These are phyloP conservation scores for Holocentrus rufus DNA, from an alignment of 2,797 vertebrate genomes.

Conservation along the genomic window DNA sequence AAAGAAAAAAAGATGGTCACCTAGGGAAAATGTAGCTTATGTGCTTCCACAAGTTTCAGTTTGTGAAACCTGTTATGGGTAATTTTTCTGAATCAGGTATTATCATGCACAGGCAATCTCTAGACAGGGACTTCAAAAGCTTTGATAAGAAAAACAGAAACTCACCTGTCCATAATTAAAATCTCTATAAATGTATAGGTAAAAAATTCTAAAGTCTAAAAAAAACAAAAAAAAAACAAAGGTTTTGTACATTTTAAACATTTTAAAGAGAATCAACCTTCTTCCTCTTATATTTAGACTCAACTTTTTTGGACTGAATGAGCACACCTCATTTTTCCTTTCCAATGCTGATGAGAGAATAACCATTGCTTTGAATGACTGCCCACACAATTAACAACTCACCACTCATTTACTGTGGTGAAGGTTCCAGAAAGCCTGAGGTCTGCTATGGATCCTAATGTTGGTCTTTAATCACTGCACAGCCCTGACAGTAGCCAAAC, in stretches of 20 bases:
- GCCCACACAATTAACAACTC: constrained; percentile 77
- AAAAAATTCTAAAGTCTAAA: neutral
- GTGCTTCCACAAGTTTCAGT: constrained; percentile 24
- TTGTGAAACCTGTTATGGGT: neutral
- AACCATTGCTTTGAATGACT: constrained; percentile 71
- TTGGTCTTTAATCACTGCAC: constrained; percentile 77
- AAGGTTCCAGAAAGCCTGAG: constrained; percentile 78
- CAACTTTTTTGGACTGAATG: constrained; percentile 55
- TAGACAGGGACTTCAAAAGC: neutral
- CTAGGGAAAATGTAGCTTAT: constrained; percentile 40
- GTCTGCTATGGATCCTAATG: constrained; percentile 77
- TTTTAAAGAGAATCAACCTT: constrained; percentile 25
- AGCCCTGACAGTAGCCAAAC: constrained; percentile 65
- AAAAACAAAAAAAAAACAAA: neutral
- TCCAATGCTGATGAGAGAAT: constrained; percentile 67
- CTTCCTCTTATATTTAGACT: constrained; percentile 19
- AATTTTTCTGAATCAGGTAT: neutral
- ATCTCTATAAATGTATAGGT: neutral
- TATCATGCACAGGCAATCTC: neutral
- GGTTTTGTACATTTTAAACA: neutral
- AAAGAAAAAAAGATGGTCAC: constrained; percentile 48
- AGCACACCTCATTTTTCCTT: constrained; percentile 50
- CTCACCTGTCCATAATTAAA: no score
- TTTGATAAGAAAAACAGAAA: no score
- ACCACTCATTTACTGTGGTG: constrained; percentile 69